Percentiles rank a stretch among this genome's conserved stretches.
Evolutionary conservation across 1,140 invertebrate genomes (phyloP).

Genomic region (Ridgeia piscesae): DNA sequence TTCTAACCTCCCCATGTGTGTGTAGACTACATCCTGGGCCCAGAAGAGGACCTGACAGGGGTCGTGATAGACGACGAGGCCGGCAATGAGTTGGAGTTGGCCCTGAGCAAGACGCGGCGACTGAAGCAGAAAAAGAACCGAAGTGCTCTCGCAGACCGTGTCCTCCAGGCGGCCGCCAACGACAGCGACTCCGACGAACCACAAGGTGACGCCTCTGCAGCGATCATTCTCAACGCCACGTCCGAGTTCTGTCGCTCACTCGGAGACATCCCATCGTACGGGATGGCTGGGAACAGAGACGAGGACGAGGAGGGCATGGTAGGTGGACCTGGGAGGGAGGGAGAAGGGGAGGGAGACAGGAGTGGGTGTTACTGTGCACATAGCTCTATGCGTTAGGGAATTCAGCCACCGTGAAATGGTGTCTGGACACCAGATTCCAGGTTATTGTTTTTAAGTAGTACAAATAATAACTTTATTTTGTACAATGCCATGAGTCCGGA

Average conservation of each 20-base stretch:
- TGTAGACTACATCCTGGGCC: slow-evolving; percentile 32
- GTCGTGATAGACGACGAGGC: slow-evolving; percentile 72
- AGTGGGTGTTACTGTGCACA: too few relatives aligned
- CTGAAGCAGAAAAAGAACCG: slow-evolving; percentile 65
- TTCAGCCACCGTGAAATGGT: too few relatives aligned
- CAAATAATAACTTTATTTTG: too few relatives aligned
- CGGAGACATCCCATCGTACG: slow-evolving; percentile 83
- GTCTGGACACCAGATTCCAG: too few relatives aligned
- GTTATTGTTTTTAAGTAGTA: too few relatives aligned
- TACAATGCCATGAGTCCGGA: too few relatives aligned
- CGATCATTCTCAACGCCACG: slow-evolving; percentile 87
- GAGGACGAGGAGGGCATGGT: slow-evolving; percentile 78
- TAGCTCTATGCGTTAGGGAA: too few relatives aligned
- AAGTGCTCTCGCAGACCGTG: neutral
- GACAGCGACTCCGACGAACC: slow-evolving; percentile 15
- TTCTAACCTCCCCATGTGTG: too few relatives aligned
- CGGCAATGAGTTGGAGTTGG: slow-evolving; percentile 73
- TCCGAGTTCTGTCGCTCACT: slow-evolving; percentile 96
- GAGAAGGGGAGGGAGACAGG: neutral
- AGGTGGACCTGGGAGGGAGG: neutral
- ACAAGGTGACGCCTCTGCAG: slow-evolving; percentile 25
- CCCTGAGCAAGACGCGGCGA: slow-evolving; percentile 73
- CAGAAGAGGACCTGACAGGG: slow-evolving; percentile 63
- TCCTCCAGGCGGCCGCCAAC: slow-evolving; percentile 32
- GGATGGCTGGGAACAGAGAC: slow-evolving; percentile 77